Conservation (phyloP, 2,113 vertebrate species). For the Cyphomyrus plagiostoma region DNA sequence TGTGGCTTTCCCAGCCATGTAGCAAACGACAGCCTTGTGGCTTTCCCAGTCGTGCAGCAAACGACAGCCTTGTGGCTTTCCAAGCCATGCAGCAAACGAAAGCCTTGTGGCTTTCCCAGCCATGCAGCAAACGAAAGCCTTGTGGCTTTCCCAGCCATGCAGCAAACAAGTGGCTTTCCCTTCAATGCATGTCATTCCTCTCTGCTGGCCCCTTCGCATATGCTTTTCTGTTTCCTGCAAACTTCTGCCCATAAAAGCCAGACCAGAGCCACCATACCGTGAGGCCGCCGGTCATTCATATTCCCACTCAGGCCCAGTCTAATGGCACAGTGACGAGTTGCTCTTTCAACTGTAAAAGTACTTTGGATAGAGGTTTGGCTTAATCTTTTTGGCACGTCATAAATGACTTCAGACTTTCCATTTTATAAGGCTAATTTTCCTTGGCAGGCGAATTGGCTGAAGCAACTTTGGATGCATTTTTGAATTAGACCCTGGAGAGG, state of each 20-base stretch:
- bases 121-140: neutral
- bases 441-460: slow-evolving; percentile 52
- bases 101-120: neutral
- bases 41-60: too few relatives aligned
- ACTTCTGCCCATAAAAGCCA: neutral
- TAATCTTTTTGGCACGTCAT: slow-evolving; percentile 52
- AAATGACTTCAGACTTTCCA: slow-evolving; percentile 73
- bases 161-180: neutral
- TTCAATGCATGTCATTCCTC: neutral
- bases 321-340: neutral
- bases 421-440: slow-evolving; percentile 63
- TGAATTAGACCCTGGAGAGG: slow-evolving; percentile 50
- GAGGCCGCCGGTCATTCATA: neutral
- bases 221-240: neutral
- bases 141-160: neutral
- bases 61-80: too few relatives aligned
- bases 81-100: neutral
- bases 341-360: slow-evolving; percentile 35
- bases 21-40: neutral
- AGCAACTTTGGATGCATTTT: slow-evolving; percentile 57
- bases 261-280: neutral
- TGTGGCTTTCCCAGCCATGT: neutral
- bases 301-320: neutral
- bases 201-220: neutral
- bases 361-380: slow-evolving; percentile 46